Evolutionary conservation across 1,140 invertebrate species (phyloP), one percentile per base, ranked within the genome.

Genomic region (Riptortus pedestris): DNA sequence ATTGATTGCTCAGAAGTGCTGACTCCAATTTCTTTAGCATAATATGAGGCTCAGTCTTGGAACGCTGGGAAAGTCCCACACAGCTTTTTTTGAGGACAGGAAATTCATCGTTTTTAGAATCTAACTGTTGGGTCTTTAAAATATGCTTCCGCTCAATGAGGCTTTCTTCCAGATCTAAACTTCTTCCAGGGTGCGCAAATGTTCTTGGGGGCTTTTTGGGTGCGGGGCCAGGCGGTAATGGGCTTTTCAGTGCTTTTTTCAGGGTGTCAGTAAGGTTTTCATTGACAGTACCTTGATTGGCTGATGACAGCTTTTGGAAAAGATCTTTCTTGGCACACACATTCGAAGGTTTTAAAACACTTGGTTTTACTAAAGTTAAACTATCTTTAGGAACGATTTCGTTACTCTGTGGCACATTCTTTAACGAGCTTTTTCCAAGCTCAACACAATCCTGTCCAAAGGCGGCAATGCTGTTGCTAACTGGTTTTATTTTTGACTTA

Each of bases 201-300:
- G 80, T 83, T 70, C 85, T 72, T 1, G 86, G 86, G 22, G 86
- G 85, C 71, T 88, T 88, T 68, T 81, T 80, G 0, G 85, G 85
- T 29, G 84, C 82, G 9, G 84, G 83, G 2, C 84, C 84, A 18
- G 71, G 31, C 0, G 84, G 84, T 63, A 86, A 70, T 0, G 83
- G 82, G 66, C 81, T 77, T 68, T 80, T 81, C 27, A 85, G 71
- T 29, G 81, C 82, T 52, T 78, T 78, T 69, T 81, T 82, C 26
- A 84, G 71, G 12, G 80, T 82, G 64, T 82, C 80, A 2, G 79
- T 33, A 26, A 28, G 14, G 55, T 22, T 48, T 22, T 55, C 14
- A 59, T 20, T 26, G 20, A 28, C 18, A 27, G 16, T 5, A 51
- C 16, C 5, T n/a, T 31, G 33, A 4, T 52, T 55, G 29, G 4